phyloP scores from a whole-genome alignment of 2,888 invertebrate species.

The Amphipoea lucens region DNA sequence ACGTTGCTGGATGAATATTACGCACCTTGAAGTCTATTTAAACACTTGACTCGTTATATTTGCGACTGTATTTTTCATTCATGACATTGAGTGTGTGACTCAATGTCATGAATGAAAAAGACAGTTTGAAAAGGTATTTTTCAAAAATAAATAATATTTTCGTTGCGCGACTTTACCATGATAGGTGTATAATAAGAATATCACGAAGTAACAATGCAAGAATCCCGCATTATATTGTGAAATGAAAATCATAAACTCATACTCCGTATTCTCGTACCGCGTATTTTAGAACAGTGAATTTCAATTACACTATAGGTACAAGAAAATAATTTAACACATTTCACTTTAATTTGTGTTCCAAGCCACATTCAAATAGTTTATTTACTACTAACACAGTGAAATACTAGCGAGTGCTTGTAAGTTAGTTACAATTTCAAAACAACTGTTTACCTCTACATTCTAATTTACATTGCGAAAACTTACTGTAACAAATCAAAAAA shows the following conservation, averaged over 20 bases:
- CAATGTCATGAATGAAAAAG: not conserved
- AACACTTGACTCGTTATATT: not conserved
- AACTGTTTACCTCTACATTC: slow-evolving; percentile 9
- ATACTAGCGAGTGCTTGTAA: slow-evolving; percentile 11
- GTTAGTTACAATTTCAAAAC: slow-evolving; percentile 30
- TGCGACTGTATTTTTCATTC: no score
- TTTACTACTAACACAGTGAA: not conserved
- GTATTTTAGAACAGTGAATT: slow-evolving; percentile 22
- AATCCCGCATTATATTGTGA: not conserved
- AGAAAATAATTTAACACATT: slow-evolving; percentile 22
- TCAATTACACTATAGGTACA: slow-evolving; percentile 25
- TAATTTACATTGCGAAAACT: not conserved
- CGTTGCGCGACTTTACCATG: not conserved
- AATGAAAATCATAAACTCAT: slow-evolving; percentile 25
- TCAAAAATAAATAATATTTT: not conserved
- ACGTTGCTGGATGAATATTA: not conserved
- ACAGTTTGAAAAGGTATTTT: not conserved
- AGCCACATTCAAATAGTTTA: slow-evolving; percentile 25
- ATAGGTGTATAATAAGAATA: not conserved
- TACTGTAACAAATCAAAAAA: not conserved
- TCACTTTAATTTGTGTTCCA: slow-evolving; percentile 13
- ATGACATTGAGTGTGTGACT: no score
- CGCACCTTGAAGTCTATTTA: not conserved
- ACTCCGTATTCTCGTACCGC: slow-evolving; percentile 14
- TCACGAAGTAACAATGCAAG: not conserved